phyloP scores from a whole-genome alignment of 2,888 invertebrate species.

The Macropis europaea region DNA sequence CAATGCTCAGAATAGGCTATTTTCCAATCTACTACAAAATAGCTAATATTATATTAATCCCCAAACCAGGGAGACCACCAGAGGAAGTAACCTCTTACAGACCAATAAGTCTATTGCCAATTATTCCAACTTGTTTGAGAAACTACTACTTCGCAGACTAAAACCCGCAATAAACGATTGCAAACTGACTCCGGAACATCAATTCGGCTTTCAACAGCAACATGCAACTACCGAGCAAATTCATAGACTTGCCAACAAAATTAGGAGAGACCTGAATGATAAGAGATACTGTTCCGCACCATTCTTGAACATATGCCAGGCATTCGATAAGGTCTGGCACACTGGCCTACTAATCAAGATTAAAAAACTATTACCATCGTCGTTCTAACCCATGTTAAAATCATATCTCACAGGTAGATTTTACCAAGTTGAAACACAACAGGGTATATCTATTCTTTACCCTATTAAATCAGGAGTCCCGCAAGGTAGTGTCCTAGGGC shows the following conservation, averaged over 20 bases:
- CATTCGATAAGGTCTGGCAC: conserved; percentile 10
- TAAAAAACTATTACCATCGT: conserved; percentile 36
- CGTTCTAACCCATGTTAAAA: conserved; percentile 1
- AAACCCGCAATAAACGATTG: not conserved
- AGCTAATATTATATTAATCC: conserved; percentile 40
- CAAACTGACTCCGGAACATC: conserved; percentile 28
- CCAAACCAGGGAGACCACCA: conserved; percentile 48
- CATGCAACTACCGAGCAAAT: conserved; percentile 44
- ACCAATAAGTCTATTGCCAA: conserved; percentile 9
- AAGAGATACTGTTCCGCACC: not conserved
- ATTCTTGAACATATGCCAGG: conserved; percentile 5
- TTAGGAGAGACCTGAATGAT: not conserved
- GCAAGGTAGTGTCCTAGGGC: conserved; percentile 58
- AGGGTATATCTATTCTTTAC: not conserved
- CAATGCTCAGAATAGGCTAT: conserved; percentile 53
- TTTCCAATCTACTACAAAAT: conserved; percentile 63
- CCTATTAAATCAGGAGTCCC: conserved; percentile 23
- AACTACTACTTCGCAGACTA: not conserved
- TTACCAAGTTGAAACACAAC: conserved; percentile 2
- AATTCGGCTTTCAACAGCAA: conserved; percentile 9
- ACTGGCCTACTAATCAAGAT: conserved; percentile 40
- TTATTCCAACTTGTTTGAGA: conserved; percentile 13
- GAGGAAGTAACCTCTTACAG: conserved; percentile 4
- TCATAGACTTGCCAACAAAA: conserved; percentile 42
- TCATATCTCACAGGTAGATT: conserved; percentile 6